Evolutionary conservation across 2,113 vertebrate genomes (phyloP).

Genomic region (Cavia aperea): DNA sequence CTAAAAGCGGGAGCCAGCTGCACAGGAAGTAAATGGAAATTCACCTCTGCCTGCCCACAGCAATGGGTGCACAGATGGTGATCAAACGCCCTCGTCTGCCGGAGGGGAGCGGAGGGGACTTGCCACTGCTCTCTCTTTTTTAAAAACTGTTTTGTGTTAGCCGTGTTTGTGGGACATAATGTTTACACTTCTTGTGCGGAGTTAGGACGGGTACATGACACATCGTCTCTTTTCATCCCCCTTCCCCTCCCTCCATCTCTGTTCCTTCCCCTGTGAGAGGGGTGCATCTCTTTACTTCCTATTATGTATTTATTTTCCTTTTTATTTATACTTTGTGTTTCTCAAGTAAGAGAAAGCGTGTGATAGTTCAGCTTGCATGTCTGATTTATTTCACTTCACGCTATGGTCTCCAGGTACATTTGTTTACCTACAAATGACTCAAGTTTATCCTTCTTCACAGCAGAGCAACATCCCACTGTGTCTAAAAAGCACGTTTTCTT

Average conservation of each 20-base stretch:
- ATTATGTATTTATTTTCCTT: neutral
- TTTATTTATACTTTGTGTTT: neutral
- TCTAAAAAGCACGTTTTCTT: neutral
- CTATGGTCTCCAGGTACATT: neutral
- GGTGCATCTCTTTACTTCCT: neutral
- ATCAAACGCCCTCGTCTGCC: neutral
- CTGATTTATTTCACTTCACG: neutral
- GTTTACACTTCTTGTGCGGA: neutral
- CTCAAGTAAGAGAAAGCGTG: neutral
- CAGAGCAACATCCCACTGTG: neutral
- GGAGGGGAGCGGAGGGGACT: neutral
- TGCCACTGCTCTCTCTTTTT: neutral
- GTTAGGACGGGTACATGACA: neutral
- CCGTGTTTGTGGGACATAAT: neutral
- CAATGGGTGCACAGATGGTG: neutral
- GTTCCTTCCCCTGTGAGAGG: neutral
- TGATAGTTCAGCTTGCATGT: neutral
- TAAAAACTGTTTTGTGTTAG: neutral
- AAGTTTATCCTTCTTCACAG: neutral
- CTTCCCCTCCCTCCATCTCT: neutral
- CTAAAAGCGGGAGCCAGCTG: conserved; percentile 24
- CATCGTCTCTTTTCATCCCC: neutral
- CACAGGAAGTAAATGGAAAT: conserved; percentile 31
- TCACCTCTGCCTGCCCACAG: neutral
- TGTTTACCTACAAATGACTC: neutral